A percentile compares a stretch with the other conserved stretches of the same genome.
Evolutionary conservation across 2,113 vertebrate species (phyloP).

Genomic region (Synodontis membranacea): DNA sequence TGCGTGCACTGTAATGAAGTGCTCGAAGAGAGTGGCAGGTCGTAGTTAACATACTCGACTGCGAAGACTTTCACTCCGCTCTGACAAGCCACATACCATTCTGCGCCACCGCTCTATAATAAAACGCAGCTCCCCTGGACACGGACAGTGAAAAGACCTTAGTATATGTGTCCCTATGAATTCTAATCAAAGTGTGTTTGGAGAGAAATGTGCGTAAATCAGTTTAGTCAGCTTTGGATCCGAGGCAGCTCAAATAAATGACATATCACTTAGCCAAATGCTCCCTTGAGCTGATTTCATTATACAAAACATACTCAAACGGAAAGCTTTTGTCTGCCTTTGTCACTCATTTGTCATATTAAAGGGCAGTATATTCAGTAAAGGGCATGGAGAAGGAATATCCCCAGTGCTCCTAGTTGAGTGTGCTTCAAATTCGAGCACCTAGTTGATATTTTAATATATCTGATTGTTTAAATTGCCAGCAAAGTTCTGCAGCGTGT

Average conservation of each 20-base stretch:
- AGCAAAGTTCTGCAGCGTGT: constrained; percentile 1
- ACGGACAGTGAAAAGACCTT: neutral
- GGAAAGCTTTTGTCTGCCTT: neutral
- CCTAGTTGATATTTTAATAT: constrained; percentile 10
- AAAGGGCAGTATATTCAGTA: neutral
- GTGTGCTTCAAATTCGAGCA: neutral
- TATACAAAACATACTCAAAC: constrained; percentile 11
- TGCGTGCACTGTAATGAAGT: constrained; percentile 71
- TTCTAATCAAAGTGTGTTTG: neutral
- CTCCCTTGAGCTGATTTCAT: neutral
- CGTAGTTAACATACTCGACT: constrained; percentile 48
- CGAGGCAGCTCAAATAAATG: neutral
- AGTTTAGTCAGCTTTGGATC: neutral
- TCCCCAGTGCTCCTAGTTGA: neutral
- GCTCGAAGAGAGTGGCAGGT: constrained; percentile 63
- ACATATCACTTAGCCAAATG: neutral
- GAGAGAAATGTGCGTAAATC: neutral
- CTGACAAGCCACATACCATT: constrained; percentile 53
- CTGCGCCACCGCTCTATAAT: neutral
- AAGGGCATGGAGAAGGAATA: neutral
- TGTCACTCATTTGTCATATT: constrained; percentile 16
- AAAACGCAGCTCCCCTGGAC: constrained; percentile 17
- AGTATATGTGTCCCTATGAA: neutral
- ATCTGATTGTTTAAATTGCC: constrained; percentile 7
- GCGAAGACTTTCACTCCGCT: constrained; percentile 63